Percentiles rank a stretch among this genome's conserved stretches.
These are phyloP conservation scores for Pharmacophagus antenor DNA, from an alignment of 2,888 invertebrate species.

Conservation along the genomic window DNA sequence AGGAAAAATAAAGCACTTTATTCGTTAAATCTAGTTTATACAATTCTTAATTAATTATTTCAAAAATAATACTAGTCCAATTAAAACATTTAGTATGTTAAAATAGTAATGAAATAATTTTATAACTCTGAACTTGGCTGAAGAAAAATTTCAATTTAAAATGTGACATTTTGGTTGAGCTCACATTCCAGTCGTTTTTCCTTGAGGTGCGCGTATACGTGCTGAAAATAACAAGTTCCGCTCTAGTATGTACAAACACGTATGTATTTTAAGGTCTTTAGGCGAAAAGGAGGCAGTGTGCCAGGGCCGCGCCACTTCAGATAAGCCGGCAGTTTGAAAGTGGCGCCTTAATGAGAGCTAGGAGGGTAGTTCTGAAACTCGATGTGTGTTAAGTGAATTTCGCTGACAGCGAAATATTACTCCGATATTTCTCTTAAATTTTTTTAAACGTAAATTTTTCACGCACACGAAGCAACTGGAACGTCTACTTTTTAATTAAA, in stretches of 20 bases:
- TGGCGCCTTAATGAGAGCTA: slow-evolving; percentile 53
- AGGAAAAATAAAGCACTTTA: too few relatives aligned
- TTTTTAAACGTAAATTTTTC: background rate
- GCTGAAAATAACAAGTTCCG: slow-evolving; percentile 26
- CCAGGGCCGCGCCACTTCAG: slow-evolving; percentile 57
- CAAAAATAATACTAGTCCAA: too few relatives aligned
- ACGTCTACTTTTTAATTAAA: slow-evolving; percentile 3
- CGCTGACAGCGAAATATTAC: slow-evolving; percentile 8
- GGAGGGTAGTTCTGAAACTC: slow-evolving; percentile 27
- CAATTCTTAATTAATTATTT: too few relatives aligned
- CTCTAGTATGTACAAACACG: slow-evolving; percentile 22
- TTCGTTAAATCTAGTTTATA: too few relatives aligned
- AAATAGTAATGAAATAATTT: too few relatives aligned
- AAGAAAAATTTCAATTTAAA: background rate
- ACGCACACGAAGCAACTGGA: slow-evolving; percentile 1
- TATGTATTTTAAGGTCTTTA: slow-evolving; percentile 29
- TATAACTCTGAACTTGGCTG: too few relatives aligned
- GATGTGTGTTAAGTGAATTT: slow-evolving; percentile 40
- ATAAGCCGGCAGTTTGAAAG: slow-evolving; percentile 45
- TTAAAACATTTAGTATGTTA: too few relatives aligned
- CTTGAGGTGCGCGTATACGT: slow-evolving; percentile 13
- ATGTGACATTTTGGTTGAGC: background rate
- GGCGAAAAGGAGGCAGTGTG: slow-evolving; percentile 55
- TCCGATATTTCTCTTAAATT: background rate
- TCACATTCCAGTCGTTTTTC: background rate